Evolutionary conservation across 2,888 invertebrate species (phyloP).

Genomic region (Xanthorhoe designata): DNA sequence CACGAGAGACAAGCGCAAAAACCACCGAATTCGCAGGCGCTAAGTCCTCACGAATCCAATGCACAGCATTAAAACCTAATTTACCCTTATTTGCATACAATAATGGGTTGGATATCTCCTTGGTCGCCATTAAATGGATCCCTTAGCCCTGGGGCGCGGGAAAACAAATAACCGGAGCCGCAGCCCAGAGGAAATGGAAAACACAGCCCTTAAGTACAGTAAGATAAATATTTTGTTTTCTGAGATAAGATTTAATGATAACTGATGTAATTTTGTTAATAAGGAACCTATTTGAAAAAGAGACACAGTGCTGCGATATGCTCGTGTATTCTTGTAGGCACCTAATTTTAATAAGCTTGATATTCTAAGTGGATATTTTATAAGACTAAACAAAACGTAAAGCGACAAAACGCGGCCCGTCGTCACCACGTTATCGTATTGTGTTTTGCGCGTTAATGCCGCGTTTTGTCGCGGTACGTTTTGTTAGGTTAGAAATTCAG

Average conservation of each 20-base stretch:
- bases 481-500: no score
- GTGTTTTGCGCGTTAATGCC: no score
- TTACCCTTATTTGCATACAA: slow-evolving; percentile 55
- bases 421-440: no score
- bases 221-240: slow-evolving; percentile 19
- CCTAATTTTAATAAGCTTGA: no score
- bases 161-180: slow-evolving; percentile 40
- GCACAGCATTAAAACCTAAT: slow-evolving; percentile 50
- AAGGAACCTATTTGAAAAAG: neutral
- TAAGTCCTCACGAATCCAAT: slow-evolving; percentile 24
- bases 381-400: no score
- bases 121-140: slow-evolving; percentile 39
- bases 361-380: no score
- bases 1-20: neutral
- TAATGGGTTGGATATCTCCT: slow-evolving; percentile 50
- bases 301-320: no score
- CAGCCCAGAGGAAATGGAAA: slow-evolving; percentile 31
- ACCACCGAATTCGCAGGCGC: slow-evolving; percentile 1
- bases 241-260: slow-evolving; percentile 8
- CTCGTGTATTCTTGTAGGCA: no score
- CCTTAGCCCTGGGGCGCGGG: slow-evolving; percentile 49
- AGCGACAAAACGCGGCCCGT: no score
- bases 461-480: no score
- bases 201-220: slow-evolving; percentile 24
- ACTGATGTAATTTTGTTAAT: slow-evolving; percentile 9